phyloP scores from a whole-genome alignment of 2,888 invertebrate genomes.

The Dorcus parallelipipedus region DNA sequence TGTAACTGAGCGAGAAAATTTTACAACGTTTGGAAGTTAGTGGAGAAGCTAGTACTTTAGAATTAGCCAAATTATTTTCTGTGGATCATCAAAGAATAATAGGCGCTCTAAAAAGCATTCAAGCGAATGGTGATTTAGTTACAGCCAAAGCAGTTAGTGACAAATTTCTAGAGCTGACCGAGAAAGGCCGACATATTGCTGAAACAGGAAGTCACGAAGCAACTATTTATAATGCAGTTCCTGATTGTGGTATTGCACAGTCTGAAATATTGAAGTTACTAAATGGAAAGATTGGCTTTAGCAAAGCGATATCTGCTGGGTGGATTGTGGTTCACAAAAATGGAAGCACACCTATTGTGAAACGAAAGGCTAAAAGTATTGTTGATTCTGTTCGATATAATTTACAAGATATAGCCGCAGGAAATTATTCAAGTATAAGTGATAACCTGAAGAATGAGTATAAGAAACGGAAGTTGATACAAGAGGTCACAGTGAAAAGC shows the following conservation, averaged over 20 bases:
- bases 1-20: slow-evolving; percentile 67
- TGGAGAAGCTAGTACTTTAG: slow-evolving; percentile 64
- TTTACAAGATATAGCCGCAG: slow-evolving; percentile 63
- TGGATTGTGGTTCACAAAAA: slow-evolving; percentile 90
- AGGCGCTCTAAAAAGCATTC: slow-evolving; percentile 88
- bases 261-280: slow-evolving; percentile 77
- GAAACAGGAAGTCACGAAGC: slow-evolving; percentile 90
- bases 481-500: slow-evolving; percentile 80
- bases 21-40: slow-evolving; percentile 60
- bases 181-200: slow-evolving; percentile 78
- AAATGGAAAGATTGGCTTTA: slow-evolving; percentile 88
- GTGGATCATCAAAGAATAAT: slow-evolving; percentile 91
- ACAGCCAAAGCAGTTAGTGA: slow-evolving; percentile 65
- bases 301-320: slow-evolving; percentile 91
- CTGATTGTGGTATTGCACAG: slow-evolving; percentile 71
- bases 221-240: slow-evolving; percentile 73
- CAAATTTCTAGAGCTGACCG: slow-evolving; percentile 79
- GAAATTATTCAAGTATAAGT: slow-evolving; percentile 56
- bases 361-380: slow-evolving; percentile 68
- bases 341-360: slow-evolving; percentile 65
- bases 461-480: slow-evolving; percentile 91
- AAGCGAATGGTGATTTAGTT: slow-evolving; percentile 75
- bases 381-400: slow-evolving; percentile 70
- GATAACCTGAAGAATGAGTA: slow-evolving; percentile 78
- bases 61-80: slow-evolving; percentile 63